Evolutionary conservation across 2,888 invertebrate genomes (phyloP), one percentile per base, ranked within the genome.

Genomic region (Diarsia brunnea): DNA sequence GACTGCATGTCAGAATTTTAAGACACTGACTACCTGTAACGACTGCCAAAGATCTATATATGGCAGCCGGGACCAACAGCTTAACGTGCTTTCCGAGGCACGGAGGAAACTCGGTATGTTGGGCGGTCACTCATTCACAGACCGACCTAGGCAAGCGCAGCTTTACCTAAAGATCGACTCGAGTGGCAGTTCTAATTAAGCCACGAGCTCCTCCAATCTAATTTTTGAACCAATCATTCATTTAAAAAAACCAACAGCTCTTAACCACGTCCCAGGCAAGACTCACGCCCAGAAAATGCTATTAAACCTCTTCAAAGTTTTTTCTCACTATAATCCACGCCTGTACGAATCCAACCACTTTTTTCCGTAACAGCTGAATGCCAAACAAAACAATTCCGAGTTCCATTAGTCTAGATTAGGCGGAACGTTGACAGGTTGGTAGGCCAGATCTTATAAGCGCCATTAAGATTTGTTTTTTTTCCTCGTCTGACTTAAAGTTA

Each of bases 331-430:
- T 68, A 65, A 61, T 60, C 64, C 66, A 49, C 38, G 75, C 53
- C 64, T 60, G n/a, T 65, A 60, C 58, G 55, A 66, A 79, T 73
- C 38, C 43, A 69, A 31, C 19, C 63, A 47, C 64, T 14, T 68
- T 81, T 73, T 78, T 73, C 60, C 11, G 69, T 66, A 55, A 61
- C 73, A 71, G 68, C 51, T 55, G 65, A 60, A 78, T 69, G 45
- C 75, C 81, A 84, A 75, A 82, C 77, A 83, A 78, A 80, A 84
- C 66, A 77, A 86, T 75, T 73, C 77, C 80, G 73, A 64, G 61
- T 58, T 73, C 86, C 79, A 84, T 84, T 84, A 77, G 77, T 83
- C 71, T 75, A 75, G 84, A 83, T 84, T 84, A 84, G 70, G 73
- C 63, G n/a, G 47, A 80, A 47, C 77, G 66, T 66, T 68, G 86